These are phyloP conservation scores for Aythya baeri DNA, from an alignment of 2,113 vertebrate species.

Conservation along the genomic window DNA sequence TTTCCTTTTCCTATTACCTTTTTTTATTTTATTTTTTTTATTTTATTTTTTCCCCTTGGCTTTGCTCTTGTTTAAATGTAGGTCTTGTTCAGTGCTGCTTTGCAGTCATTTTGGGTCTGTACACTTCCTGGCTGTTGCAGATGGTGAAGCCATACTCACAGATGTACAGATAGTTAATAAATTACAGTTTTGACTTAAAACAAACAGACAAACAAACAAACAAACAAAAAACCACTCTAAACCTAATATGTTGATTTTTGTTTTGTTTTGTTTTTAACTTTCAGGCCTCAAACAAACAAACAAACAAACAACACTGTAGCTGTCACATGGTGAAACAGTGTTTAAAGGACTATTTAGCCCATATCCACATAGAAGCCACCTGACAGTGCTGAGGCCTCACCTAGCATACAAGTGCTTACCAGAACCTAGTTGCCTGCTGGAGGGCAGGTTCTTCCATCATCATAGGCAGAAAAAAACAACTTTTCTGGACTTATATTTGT, in stretches of 20 bases:
- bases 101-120: neutral
- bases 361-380: neutral
- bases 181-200: neutral
- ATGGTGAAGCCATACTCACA: neutral
- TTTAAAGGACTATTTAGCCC: neutral
- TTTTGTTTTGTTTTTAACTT: neutral
- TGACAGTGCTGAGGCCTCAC: neutral
- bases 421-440: neutral
- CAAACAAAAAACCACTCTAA: neutral
- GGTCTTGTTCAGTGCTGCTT: neutral
- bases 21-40: no score
- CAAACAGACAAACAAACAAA: no score
- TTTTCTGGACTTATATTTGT: neutral
- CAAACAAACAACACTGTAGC: neutral
- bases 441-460: neutral
- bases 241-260: neutral
- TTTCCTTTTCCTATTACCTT: no score
- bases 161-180: neutral
- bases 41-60: neutral
- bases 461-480: neutral
- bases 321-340: neutral
- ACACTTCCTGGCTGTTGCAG: neutral
- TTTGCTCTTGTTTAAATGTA: neutral
- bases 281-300: neutral
- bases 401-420: accelerated